These are phyloP conservation scores for Drosophila lini DNA, from an alignment of 1,140 invertebrate species.

Conservation along the genomic window DNA sequence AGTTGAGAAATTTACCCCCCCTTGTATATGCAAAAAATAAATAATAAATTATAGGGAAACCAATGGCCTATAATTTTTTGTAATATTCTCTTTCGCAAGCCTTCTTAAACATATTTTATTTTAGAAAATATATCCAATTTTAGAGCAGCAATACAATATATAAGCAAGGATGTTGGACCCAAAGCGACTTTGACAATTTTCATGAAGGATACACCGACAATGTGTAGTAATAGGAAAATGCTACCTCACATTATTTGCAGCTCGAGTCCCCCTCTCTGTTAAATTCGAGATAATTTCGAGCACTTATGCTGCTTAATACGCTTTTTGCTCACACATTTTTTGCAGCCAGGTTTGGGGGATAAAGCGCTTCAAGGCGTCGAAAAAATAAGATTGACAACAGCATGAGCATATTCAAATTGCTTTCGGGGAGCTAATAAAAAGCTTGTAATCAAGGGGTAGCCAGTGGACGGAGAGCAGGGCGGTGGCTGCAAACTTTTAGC, in stretches of 20 bases:
- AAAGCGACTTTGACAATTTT: constrained; percentile 1
- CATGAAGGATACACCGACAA: constrained; percentile 3
- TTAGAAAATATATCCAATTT: not conserved
- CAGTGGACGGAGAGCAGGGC: not conserved
- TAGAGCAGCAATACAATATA: not conserved
- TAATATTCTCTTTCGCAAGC: not conserved
- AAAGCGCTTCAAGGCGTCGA: constrained; percentile 48
- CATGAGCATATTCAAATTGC: constrained; percentile 77
- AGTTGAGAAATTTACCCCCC: not conserved
- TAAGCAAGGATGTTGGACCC: not conserved
- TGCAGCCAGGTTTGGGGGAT: constrained; percentile 14
- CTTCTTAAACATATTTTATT: not conserved
- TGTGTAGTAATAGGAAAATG: constrained; percentile 1
- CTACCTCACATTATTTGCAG: constrained; percentile 4
- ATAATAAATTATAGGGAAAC: not conserved
- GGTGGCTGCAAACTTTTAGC: constrained; percentile 50
- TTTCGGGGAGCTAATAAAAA: constrained; percentile 79
- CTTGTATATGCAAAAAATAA: not conserved
- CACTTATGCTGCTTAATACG: constrained; percentile 59
- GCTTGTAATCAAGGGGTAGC: constrained; percentile 71
- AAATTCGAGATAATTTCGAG: constrained; percentile 39
- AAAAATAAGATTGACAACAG: constrained; percentile 61
- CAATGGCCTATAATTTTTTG: not conserved
- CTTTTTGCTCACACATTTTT: constrained; percentile 26
- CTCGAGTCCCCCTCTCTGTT: not conserved